These are phyloP conservation scores for Marmota monax DNA, from an alignment of 2,113 vertebrate species.

Conservation along the genomic window DNA sequence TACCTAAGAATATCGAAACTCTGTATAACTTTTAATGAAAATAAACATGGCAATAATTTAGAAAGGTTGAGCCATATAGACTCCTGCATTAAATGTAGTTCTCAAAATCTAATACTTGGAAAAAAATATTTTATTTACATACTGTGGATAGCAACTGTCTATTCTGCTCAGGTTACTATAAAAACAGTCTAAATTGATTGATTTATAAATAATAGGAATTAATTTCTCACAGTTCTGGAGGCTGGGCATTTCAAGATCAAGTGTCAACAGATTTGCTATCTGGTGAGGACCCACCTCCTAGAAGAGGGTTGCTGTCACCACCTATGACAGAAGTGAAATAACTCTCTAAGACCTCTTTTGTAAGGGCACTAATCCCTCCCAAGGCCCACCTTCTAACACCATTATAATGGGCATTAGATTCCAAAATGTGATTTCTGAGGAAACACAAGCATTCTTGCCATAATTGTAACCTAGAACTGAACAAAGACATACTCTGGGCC, in stretches of 20 bases:
- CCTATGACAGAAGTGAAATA: not conserved
- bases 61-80: not conserved
- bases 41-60: not conserved
- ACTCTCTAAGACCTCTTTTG: not conserved
- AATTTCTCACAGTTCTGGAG: not conserved
- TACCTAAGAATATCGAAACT: not conserved
- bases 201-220: not conserved
- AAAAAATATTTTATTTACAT: not conserved
- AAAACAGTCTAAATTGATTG: not conserved
- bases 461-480: not conserved
- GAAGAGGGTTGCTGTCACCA: not conserved
- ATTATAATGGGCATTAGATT: not conserved
- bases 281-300: not conserved
- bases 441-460: not conserved
- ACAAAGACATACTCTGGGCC: not conserved
- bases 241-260: not conserved
- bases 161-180: not conserved
- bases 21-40: not conserved
- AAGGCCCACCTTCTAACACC: not conserved
- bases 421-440: not conserved
- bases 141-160: not conserved
- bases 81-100: not conserved
- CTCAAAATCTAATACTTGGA: not conserved
- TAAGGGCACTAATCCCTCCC: not conserved
- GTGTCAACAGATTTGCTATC: not conserved